Evolutionary conservation across 2,113 vertebrate species (phyloP), one percentile per base, ranked within the genome.

Genomic region (Helogale parvula): DNA sequence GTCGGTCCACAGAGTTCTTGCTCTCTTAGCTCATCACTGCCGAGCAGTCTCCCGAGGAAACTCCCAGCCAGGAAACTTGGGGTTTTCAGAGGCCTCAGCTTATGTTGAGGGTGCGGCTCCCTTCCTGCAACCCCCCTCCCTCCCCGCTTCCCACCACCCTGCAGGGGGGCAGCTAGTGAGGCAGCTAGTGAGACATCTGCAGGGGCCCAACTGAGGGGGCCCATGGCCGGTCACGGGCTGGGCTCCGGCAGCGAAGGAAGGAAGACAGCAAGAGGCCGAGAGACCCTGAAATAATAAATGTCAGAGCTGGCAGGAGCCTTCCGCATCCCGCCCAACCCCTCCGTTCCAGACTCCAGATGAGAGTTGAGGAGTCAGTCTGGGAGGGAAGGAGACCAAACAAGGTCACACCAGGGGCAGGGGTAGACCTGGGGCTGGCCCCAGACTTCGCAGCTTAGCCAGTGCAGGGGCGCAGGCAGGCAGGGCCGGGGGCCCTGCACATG

Each of bases 11-110:
- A 25, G 45, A 96, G 90, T 96, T 97, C 69, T 94, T 95, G 65
- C 35, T 96, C 6, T 96, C 84, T 97, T 95, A 97, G 94, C 94
- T 98, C 98, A 98, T 95, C 88, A 7, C 38, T 45, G 84, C 96
- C 2, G 66, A 96, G 60, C 82, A 96, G 76, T 94, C 95, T 98
- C 97, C 93, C 0, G 94, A 97, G 97, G 71, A 98, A 96, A 97
- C 92, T 90, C 81, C 52, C 94, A 63, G 97, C 97, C 97, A 98
- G 97, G 97, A 98, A 97, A 98, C 66, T 94, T 93, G 93, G 98
- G 95, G 94, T 96, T 96, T 98, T 81, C 82, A 74, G 95, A 94
- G 92, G 93, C 65, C 97, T 92, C 95, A 2, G 52, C 29, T 7
- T 68, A 54, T 16, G 7, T 9, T 5, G 41, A 96, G 95, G 95